These are phyloP conservation scores for Siniperca knerii DNA, from an alignment of 2,113 vertebrate species.

Conservation along the genomic window DNA sequence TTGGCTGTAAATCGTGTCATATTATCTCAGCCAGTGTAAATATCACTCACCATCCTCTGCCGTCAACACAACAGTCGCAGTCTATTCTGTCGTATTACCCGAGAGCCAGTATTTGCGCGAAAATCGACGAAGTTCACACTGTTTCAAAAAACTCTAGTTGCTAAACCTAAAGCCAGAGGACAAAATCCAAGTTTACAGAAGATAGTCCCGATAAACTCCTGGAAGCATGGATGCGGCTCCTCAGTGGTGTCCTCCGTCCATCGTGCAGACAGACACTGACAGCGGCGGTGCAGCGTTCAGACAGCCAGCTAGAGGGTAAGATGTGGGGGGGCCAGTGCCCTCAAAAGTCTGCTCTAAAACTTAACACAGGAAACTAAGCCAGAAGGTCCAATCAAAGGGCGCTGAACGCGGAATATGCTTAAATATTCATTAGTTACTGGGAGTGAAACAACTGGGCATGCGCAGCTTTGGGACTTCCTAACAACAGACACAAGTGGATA, in stretches of 20 bases:
- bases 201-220: conserved; percentile 49
- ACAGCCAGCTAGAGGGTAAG: conserved; percentile 1
- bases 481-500: neutral
- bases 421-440: conserved; percentile 71
- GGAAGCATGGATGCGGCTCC: conserved; percentile 50
- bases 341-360: conserved; percentile 42
- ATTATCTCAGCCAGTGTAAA: conserved; percentile 16
- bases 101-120: conserved; percentile 39
- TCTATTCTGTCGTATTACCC: conserved; percentile 35
- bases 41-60: conserved; percentile 76
- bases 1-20: conserved; percentile 13
- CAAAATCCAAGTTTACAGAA: conserved; percentile 46
- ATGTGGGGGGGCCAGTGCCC: conserved; percentile 17
- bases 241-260: conserved; percentile 73
- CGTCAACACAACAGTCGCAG: conserved; percentile 34
- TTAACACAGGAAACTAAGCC: conserved; percentile 67
- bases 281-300: conserved; percentile 20
- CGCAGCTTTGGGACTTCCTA: conserved; percentile 4
- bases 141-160: conserved; percentile 8
- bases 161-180: conserved; percentile 8
- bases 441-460: conserved; percentile 63
- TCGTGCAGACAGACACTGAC: conserved; percentile 59
- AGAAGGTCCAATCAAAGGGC: conserved; percentile 64
- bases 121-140: conserved; percentile 34
- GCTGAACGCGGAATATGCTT: neutral